phyloP scores from a whole-genome alignment of 2,888 invertebrate genomes.

The Bellardia bayeri region DNA sequence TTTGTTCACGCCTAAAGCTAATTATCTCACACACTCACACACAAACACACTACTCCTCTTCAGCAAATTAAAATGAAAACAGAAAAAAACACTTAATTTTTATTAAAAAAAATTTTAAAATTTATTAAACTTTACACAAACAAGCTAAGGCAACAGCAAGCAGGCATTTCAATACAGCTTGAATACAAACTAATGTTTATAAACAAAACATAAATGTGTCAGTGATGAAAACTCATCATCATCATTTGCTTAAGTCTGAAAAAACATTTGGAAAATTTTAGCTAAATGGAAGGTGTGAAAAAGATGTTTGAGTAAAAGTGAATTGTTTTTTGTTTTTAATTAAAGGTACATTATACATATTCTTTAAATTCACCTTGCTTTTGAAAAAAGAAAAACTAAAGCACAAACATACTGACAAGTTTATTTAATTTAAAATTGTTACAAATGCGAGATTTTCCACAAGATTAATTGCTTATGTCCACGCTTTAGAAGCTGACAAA shows the following conservation, averaged over 20 bases:
- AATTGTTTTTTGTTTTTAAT: neutral
- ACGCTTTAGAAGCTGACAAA: slow-evolving; percentile 55
- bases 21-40: slow-evolving; percentile 32
- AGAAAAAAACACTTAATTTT: slow-evolving; percentile 57
- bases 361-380: neutral
- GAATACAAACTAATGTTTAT: slow-evolving; percentile 25
- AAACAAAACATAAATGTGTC: slow-evolving; percentile 83
- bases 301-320: slow-evolving; percentile 64
- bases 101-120: slow-evolving; percentile 44
- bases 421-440: slow-evolving; percentile 75
- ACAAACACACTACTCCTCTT: neutral
- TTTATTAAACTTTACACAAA: slow-evolving; percentile 51
- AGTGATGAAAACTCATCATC: slow-evolving; percentile 80
- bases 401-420: no score
- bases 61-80: neutral
- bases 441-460: slow-evolving; percentile 65
- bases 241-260: slow-evolving; percentile 61
- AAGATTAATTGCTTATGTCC: slow-evolving; percentile 82
- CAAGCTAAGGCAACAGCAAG: no score
- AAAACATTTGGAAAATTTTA: neutral
- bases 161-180: no score
- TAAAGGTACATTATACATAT: slow-evolving; percentile 49
- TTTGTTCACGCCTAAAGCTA: slow-evolving; percentile 68
- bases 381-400: no score
- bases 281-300: slow-evolving; percentile 82